Base-by-base conservation (phyloP, 2,888 invertebrate genomes). In the Andrena camellia region DNA sequence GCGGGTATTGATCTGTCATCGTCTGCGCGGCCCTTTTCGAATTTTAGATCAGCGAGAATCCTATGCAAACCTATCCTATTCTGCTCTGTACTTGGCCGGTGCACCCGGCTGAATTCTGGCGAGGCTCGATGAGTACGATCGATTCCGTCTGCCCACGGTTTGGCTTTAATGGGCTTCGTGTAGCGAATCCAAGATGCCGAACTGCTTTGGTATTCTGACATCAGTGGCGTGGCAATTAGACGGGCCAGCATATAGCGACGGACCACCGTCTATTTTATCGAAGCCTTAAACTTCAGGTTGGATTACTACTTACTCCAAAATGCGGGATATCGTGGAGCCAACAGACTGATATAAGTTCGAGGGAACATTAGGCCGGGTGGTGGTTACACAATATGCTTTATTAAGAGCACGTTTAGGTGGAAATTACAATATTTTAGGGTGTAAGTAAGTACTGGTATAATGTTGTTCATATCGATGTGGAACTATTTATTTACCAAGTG, bases 1-100 rank as follows among this genome's bases (percentile, higher is more conserved):
- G 75, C 82, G 83, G 75, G 88, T 91, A 91, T 91, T 90, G 91
- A 91, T 91, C 90, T 89, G 87, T 90, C 90, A 91, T 91, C 88
- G 88, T 86, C 72, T 82, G 84, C 79, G 81, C 81, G 81, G 85
- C 84, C 84, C 88, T 86, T 90, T 90, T 88, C 91, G 90, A 89
- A 87, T 89, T 88, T 90, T 86, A 88, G 86, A 88, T 88, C 88
- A 89, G 71, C 71, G 60, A n/a, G 83, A 86, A 85, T 88, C 89
- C 85, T 84, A 89, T 84, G 87, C 89, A 83, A 88, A 86, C 81
- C 79, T 68, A 50, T 35, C 50, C 85, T 63, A 72, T 72, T 77
- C 70, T 78, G 26, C 54, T 79, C 54, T 62, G 77, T 69, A 78
- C 62, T 71, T 78, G 64, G 67, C 60, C 62, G 54, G 76, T 52